These are phyloP conservation scores for Tapirus indicus DNA, from an alignment of 2,797 vertebrate species.

Conservation along the genomic window DNA sequence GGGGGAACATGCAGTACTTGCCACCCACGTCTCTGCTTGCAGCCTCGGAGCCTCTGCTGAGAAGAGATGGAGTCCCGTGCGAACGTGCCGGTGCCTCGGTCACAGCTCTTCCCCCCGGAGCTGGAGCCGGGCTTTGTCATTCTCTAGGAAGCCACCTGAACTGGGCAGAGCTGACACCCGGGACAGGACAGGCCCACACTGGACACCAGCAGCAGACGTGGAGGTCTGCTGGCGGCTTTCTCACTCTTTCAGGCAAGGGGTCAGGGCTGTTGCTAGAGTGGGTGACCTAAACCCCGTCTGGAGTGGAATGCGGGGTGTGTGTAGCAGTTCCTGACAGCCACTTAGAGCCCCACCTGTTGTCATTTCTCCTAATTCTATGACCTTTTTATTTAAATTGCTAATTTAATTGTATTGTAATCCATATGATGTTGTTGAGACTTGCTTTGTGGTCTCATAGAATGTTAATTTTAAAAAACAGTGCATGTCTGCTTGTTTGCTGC, in stretches of 20 bases:
- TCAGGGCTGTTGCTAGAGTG: neutral
- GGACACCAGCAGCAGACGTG: neutral
- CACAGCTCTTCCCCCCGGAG: neutral
- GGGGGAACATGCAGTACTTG: no score
- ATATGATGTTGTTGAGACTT: neutral
- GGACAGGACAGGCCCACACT: neutral
- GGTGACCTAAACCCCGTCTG: neutral
- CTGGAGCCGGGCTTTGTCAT: neutral
- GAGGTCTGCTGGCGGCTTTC: neutral
- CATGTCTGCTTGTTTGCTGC: neutral
- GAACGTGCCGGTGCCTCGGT: no score
- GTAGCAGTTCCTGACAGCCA: neutral
- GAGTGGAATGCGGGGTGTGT: neutral
- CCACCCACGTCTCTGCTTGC: neutral
- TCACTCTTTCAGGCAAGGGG: neutral
- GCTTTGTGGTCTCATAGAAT: neutral
- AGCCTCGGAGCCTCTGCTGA: neutral
- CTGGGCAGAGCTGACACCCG: neutral
- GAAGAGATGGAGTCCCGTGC: neutral
- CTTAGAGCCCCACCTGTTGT: neutral
- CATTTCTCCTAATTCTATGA: neutral
- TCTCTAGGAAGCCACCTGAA: neutral
- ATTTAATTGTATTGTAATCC: neutral
- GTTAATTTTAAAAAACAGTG: neutral
- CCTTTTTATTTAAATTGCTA: neutral